Base-by-base conservation (phyloP, 2,888 invertebrate species). In the Theretra japonica region DNA sequence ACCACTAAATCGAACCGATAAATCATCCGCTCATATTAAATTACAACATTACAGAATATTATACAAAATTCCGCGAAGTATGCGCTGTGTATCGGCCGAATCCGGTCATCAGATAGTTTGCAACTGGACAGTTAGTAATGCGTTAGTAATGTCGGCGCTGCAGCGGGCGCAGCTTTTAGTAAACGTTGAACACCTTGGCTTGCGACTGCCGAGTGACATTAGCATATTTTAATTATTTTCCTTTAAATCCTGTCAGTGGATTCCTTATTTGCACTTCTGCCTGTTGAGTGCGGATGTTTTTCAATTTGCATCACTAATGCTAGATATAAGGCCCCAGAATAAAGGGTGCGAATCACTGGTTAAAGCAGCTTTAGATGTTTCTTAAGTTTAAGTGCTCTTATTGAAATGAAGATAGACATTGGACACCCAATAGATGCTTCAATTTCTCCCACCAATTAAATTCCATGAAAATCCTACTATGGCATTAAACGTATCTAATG, bases 101-200 rank as follows among this genome's bases (percentile, higher is more conserved):
- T 60, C 60, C 59, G 21, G 28, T 60, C 59, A 28, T 79, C 76
- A 73, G 75, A 78, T 73, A 77, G 75, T 79, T 79, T 78, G 75
- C 73, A 75, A 78, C 76, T 77, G 77, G 73, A 74, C 77, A 78
- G 79, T 80, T 80, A 79, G 82, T 85, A 86, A 87, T 83, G 82
- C 81, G 77, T 81, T 80, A 81, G 80, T 84, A 85, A 82, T 84
- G 83, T 84, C 79, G 80, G 78, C 75, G 74, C 72, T 70, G 72
- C 59, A 28, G 70, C 70, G 23, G 62, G 70, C 70, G 56, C 70
- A 71, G 62, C 62, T n/a, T 11, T 53, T 65, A 72, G 75, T 76
- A 72, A 76, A 77, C 73, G 74, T 77, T 75, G 76, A 62, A 75
- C 74, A 76, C 77, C 76, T 77, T 77, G 76, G 72, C 53, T 62